phyloP scores from a whole-genome alignment of 2,888 invertebrate genomes.

The Eledona agricola region DNA sequence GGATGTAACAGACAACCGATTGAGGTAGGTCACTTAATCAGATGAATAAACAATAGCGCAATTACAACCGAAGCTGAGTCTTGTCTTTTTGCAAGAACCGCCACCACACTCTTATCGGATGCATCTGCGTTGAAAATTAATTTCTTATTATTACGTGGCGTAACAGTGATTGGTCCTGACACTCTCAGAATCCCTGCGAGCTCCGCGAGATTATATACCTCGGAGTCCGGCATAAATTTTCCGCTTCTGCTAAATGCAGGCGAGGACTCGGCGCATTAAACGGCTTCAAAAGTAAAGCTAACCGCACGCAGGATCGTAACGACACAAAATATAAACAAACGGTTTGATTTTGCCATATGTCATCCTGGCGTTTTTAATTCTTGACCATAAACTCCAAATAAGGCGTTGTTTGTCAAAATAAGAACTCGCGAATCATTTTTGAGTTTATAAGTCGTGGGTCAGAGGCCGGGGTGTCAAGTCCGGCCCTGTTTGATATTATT shows the following conservation, averaged over 20 bases:
- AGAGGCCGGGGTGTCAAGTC: slow-evolving; percentile 9
- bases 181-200: slow-evolving; percentile 24
- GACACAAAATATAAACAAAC: no score
- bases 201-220: slow-evolving; percentile 24
- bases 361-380: no score
- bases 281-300: no score
- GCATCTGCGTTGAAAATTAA: slow-evolving; percentile 15
- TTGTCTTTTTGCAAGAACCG: slow-evolving; percentile 28
- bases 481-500: slow-evolving; percentile 35
- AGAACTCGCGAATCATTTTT: no score
- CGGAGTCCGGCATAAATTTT: slow-evolving; percentile 33
- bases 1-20: slow-evolving; percentile 52
- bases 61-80: slow-evolving; percentile 36
- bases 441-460: neutral
- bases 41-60: slow-evolving; percentile 45
- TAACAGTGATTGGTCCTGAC: slow-evolving; percentile 24
- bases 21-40: slow-evolving; percentile 53
- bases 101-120: slow-evolving; percentile 9
- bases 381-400: no score
- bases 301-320: no score
- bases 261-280: slow-evolving; percentile 9
- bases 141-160: slow-evolving; percentile 19
- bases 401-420: neutral
- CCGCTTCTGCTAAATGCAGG: slow-evolving; percentile 31
- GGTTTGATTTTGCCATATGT: no score